Evolutionary conservation across 2,113 vertebrate genomes (phyloP).

Genomic region (Erythrocebus patas): DNA sequence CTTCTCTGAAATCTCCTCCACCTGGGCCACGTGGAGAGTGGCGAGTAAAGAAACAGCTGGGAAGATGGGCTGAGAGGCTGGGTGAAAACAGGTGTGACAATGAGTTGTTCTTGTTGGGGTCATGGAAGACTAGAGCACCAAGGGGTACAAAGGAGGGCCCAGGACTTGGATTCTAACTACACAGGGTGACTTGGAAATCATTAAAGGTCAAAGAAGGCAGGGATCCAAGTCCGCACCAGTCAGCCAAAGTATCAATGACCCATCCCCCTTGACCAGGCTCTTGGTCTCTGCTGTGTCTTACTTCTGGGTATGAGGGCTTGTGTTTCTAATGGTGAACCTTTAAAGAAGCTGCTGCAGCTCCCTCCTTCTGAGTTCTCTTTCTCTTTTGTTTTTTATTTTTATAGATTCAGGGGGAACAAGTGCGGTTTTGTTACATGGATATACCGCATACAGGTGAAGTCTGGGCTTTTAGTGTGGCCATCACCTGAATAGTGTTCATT

Average conservation of each 20-base stretch:
- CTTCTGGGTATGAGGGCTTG: too few species aligned
- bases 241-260: neutral
- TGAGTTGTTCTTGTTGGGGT: accelerated
- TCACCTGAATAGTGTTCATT: too few species aligned
- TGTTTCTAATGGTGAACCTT: accelerated
- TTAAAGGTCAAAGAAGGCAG: neutral
- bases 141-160: neutral
- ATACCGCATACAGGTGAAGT: too few species aligned
- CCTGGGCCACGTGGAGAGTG: neutral
- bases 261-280: neutral
- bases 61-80: neutral
- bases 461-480: too few species aligned
- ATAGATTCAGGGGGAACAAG: too few species aligned
- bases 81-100: neutral
- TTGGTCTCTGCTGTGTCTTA: neutral
- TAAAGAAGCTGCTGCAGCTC: neutral
- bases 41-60: too few species aligned
- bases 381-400: neutral
- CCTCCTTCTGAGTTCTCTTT: neutral
- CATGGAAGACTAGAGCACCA: accelerated
- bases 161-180: neutral
- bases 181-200: neutral
- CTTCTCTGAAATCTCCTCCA: neutral
- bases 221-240: neutral
- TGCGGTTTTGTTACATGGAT: too few species aligned